Evolutionary conservation across 2,113 vertebrate species (phyloP).

Genomic region (Trichomycterus rosablanca): DNA sequence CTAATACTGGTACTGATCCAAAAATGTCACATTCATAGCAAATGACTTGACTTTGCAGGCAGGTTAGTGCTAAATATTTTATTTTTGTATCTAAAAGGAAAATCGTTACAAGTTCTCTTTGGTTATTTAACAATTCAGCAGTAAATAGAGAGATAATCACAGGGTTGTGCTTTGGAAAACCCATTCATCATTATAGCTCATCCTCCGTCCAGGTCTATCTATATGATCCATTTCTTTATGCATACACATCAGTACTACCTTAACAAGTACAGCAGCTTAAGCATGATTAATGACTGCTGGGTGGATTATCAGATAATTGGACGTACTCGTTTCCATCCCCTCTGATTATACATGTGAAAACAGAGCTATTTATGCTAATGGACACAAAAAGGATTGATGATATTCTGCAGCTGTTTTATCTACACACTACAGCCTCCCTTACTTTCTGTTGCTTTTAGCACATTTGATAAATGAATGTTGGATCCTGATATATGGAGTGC

Average conservation of each 20-base stretch:
- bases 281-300: constrained; percentile 31
- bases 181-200: not conserved
- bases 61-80: no score
- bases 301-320: constrained; percentile 21
- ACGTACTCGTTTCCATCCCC: constrained; percentile 9
- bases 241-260: constrained; percentile 7
- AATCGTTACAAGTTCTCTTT: no score
- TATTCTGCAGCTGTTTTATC: constrained; percentile 28
- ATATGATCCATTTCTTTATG: not conserved
- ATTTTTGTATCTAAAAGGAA: no score
- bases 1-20: no score
- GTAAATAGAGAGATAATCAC: no score
- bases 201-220: not conserved
- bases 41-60: no score
- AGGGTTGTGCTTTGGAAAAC: no score
- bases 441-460: constrained; percentile 25
- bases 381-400: constrained; percentile 35
- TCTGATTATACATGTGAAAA: constrained; percentile 41
- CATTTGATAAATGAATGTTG: constrained; percentile 47
- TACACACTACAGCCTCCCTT: constrained; percentile 29
- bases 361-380: constrained; percentile 13
- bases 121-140: no score
- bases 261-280: constrained; percentile 28
- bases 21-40: no score
- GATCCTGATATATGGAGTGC: constrained; percentile 27